Evolutionary conservation across 2,888 invertebrate species (phyloP).

Genomic region (Orthonychiurus folsomi): DNA sequence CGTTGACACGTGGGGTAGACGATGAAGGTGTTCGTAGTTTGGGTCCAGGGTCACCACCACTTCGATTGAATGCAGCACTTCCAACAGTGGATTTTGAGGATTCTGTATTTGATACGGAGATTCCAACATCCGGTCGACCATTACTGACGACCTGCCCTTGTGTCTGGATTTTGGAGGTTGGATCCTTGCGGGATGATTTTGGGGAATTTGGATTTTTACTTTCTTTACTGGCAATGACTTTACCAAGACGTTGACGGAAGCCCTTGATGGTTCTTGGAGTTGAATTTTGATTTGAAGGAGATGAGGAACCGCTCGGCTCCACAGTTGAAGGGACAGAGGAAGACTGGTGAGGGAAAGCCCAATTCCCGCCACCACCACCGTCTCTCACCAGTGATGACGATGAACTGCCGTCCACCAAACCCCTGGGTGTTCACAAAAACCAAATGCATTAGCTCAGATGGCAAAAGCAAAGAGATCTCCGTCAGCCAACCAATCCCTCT

Average conservation of each 20-base stretch:
- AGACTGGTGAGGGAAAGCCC: conserved; percentile 1
- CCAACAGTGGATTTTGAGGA: background rate
- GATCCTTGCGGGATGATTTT: conserved; percentile 20
- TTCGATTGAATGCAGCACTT: background rate
- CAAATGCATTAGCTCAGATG: background rate
- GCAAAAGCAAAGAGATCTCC: background rate
- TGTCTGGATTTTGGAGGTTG: conserved; percentile 8
- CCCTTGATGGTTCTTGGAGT: conserved; percentile 39
- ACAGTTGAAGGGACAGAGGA: background rate
- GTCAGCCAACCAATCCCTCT: background rate
- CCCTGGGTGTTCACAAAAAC: conserved; percentile 21
- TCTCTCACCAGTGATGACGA: background rate
- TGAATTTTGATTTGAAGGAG: no score
- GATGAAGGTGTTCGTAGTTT: conserved; percentile 12
- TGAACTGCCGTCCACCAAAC: conserved; percentile 25
- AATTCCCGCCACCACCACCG: background rate
- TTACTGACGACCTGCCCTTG: background rate
- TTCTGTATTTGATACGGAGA: background rate
- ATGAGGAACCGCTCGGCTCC: background rate
- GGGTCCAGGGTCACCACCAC: background rate
- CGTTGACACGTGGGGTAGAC: conserved; percentile 11
- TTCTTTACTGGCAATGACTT: conserved; percentile 35
- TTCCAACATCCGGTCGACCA: background rate
- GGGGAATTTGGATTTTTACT: conserved; percentile 21
- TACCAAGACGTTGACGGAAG: conserved; percentile 38